Base-by-base conservation (phyloP, 2,888 invertebrate species). In the Ophion slaviceki region DNA sequence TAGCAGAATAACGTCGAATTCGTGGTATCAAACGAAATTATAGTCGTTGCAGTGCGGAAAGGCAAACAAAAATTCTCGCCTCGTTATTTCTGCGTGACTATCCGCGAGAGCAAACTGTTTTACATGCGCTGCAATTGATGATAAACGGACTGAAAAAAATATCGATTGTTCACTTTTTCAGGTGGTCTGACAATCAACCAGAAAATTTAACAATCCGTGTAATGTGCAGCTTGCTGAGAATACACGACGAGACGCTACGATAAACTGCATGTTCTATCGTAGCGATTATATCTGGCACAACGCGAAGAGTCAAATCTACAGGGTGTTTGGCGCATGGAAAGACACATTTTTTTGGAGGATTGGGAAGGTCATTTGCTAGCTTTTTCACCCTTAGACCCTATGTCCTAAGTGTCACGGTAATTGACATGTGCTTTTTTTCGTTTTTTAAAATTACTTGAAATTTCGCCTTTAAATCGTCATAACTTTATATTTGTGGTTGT, bases 231-330 rank as follows among this genome's bases (percentile, higher is more conserved):
- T 76, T 70, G 75, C 36, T 20, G 64, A 64, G 14, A 61, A 66
- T 62, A 47, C 32, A 47, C 68, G 77, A 71, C 68, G 57, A 79
- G 79, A 66, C 85, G 45, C 71, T 80, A 36, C 72, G 77, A 80
- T 82, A 80, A 82, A 82, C 74, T 77, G 68, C 82, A 68, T 64
- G 72, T 57, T 77, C 32, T 76, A 62, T 80, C 14, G 77, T 45
- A 57, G 62, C 77, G 76, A 85, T 85, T 85, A 86, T 45, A 28
- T 45, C 62, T 40, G 28, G 47, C 80, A 80, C 80, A 70, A 75
- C 59, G 40, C 71, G 64, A 36, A 24, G 36, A 78, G 57, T 76
- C 20, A n/a, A 64, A 45, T 68, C n/a, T 20, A 11, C 64, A 28
- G 28, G 28, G 53, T 53, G 53, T 17, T 53, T 2, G 20, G 14